Percentiles rank a stretch among this genome's conserved stretches.
Evolutionary conservation across 2,797 vertebrate genomes (phyloP).

Genomic region (Podargus strigoides): DNA sequence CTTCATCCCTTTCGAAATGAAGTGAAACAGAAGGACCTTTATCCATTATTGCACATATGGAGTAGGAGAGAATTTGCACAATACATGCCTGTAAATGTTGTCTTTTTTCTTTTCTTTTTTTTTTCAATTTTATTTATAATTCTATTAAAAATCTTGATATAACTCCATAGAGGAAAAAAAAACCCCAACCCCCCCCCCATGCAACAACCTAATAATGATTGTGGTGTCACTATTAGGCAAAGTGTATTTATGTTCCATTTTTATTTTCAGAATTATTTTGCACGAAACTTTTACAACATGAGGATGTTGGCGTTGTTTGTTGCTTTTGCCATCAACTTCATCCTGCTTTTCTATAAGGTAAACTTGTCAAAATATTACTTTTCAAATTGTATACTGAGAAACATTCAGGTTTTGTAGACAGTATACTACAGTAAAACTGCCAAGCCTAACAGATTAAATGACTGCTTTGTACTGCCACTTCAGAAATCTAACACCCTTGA

Average conservation of each 20-base stretch:
- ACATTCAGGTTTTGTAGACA: not conserved
- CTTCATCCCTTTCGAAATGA: not conserved
- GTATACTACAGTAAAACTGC: accelerated
- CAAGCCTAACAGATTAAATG: not conserved
- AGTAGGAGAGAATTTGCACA: not conserved
- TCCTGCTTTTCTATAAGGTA: slow-evolving; percentile 98
- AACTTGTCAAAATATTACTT: not conserved
- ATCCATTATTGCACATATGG: not conserved
- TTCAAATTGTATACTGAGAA: not conserved
- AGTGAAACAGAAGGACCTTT: not conserved
- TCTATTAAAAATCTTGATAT: not conserved
- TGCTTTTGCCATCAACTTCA: slow-evolving; percentile 97
- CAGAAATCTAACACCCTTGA: not conserved
- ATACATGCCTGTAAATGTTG: not conserved
- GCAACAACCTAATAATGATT: not conserved
- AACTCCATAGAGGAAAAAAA: not conserved
- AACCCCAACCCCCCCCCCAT: no score
- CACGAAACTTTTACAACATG: slow-evolving; percentile 98
- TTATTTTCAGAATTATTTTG: slow-evolving; percentile 91
- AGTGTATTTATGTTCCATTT: slow-evolving; percentile 5
- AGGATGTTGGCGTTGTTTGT: slow-evolving; percentile 96
- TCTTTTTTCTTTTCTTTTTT: no score
- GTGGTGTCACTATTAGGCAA: not conserved
- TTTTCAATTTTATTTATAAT: not conserved
- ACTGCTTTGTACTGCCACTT: not conserved